These are phyloP conservation scores for Pelobates cultripes DNA, from an alignment of 2,797 vertebrate species.

Conservation along the genomic window DNA sequence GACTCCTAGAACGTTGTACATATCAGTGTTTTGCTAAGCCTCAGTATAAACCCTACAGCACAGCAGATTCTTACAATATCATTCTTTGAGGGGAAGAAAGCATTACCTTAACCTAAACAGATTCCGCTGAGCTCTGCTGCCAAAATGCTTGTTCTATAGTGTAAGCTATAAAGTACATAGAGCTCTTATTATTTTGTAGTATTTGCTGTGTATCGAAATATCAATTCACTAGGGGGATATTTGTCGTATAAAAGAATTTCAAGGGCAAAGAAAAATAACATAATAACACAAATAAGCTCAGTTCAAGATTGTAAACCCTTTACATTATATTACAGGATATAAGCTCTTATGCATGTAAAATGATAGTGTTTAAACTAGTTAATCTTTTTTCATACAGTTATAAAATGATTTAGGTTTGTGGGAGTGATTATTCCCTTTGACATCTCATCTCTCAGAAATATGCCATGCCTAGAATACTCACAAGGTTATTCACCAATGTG, in stretches of 20 bases:
- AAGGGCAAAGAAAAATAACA: too few species aligned
- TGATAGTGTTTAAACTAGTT: too few species aligned
- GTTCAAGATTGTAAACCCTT: too few species aligned
- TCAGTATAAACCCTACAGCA: background rate
- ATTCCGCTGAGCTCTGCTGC: background rate
- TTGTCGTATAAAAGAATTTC: background rate
- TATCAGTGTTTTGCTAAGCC: background rate
- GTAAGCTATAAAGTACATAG: background rate
- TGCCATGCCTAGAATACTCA: too few species aligned
- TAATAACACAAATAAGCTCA: too few species aligned
- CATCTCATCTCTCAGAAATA: too few species aligned
- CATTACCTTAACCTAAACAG: background rate
- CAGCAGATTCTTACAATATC: background rate
- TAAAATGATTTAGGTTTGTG: too few species aligned
- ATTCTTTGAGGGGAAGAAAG: background rate
- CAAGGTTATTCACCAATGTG: too few species aligned
- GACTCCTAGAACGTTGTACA: background rate
- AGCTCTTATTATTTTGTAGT: background rate
- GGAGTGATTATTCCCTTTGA: too few species aligned
- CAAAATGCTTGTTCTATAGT: background rate
- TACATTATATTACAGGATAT: too few species aligned
- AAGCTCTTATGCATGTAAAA: too few species aligned
- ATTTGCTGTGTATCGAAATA: conserved; percentile 10
- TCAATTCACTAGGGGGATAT: background rate
- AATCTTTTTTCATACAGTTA: too few species aligned